Conservation (phyloP, 2,888 invertebrate genomes). For the Nomada flava region DNA sequence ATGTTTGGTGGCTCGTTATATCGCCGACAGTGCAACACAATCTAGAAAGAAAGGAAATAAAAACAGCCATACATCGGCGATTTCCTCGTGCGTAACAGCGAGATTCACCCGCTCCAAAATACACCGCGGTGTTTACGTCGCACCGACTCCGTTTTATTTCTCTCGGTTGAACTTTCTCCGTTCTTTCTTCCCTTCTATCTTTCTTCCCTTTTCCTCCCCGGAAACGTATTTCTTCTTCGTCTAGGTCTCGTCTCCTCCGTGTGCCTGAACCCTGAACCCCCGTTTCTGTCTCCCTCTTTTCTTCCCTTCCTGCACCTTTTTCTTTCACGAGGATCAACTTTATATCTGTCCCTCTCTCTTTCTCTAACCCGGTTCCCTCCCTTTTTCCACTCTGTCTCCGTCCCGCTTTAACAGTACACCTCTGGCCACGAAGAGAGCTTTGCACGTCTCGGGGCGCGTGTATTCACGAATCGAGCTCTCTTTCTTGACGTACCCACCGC, state of each 20-base stretch:
- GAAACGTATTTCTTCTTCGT: conserved; percentile 32
- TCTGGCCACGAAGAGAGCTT: conserved; percentile 45
- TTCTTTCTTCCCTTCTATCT: too few relatives aligned
- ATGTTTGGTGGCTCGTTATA: conserved; percentile 17
- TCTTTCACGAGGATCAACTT: conserved; percentile 36
- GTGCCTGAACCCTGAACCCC: not conserved
- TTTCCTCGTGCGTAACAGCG: conserved; percentile 48
- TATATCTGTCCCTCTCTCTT: conserved; percentile 20
- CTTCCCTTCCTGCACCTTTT: conserved; percentile 32
- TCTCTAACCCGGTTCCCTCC: conserved; percentile 34
- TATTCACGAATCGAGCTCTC: conserved; percentile 66
- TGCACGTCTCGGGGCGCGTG: conserved; percentile 63
- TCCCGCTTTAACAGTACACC: too few relatives aligned
- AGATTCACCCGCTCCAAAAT: conserved; percentile 49
- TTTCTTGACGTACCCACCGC: conserved; percentile 59
- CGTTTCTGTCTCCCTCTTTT: not conserved
- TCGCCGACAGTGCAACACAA: too few relatives aligned
- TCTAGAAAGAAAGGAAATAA: not conserved
- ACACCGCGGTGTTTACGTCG: conserved; percentile 54
- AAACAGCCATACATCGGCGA: conserved; percentile 21
- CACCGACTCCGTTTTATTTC: conserved; percentile 27
- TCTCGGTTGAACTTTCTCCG: conserved; percentile 8
- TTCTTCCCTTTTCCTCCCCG: conserved; percentile 10
- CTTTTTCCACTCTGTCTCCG: not conserved
- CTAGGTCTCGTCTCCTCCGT: conserved; percentile 9